Conservation (phyloP, 2,888 invertebrate genomes). For the Conomelus anceps region DNA sequence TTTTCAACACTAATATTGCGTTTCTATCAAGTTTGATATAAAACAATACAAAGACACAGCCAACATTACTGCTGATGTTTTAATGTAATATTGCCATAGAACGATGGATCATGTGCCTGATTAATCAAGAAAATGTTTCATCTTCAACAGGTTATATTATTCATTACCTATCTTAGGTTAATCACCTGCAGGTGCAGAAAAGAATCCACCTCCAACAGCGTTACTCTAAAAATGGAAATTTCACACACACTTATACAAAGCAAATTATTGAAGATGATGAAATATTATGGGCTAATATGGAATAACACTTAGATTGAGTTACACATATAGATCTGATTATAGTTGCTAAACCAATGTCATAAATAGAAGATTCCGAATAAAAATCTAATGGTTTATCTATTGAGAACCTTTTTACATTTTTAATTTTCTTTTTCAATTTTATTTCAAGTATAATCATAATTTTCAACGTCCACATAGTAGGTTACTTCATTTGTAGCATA, state of each 20-base stretch:
- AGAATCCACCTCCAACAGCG: background rate
- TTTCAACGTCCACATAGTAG: too few species aligned
- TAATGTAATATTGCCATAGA: background rate
- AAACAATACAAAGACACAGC: too few species aligned
- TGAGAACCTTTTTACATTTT: background rate
- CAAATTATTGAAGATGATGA: background rate
- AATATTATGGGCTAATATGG: background rate
- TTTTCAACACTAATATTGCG: too few species aligned
- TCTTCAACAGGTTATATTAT: background rate
- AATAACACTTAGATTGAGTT: background rate
- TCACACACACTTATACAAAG: background rate
- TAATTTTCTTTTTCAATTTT: background rate
- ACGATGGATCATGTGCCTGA: background rate
- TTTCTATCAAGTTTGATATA: too few species aligned
- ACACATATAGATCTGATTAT: background rate
- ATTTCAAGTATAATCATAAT: too few species aligned
- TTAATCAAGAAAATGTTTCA: background rate
- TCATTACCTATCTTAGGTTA: background rate
- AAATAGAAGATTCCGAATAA: background rate
- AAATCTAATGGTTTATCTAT: background rate
- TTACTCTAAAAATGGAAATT: background rate
- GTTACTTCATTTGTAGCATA: background rate
- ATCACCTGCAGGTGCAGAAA: too few species aligned
- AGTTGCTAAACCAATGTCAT: background rate
- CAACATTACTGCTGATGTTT: background rate